These are phyloP conservation scores for Mastacembelus armatus DNA, from an alignment of 2,797 vertebrate species.

Conservation along the genomic window DNA sequence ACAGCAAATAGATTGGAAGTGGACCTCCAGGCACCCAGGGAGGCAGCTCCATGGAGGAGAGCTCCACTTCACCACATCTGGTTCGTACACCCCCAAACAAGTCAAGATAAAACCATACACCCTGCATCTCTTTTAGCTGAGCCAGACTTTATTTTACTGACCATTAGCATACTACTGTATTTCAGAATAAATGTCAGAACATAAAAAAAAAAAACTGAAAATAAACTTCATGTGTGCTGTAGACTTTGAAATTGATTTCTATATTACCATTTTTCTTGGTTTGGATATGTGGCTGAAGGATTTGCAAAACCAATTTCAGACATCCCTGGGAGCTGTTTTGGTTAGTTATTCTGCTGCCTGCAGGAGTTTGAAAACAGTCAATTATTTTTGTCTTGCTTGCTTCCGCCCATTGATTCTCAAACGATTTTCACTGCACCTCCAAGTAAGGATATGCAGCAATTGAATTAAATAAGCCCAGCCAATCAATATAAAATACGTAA, in stretches of 20 bases:
- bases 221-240: slow-evolving; percentile 61
- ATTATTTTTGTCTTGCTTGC: slow-evolving; percentile 86
- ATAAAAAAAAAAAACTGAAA: slow-evolving; percentile 44
- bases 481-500: slow-evolving; percentile 83
- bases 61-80: slow-evolving; percentile 93
- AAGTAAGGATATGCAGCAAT: slow-evolving; percentile 83
- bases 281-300: slow-evolving; percentile 67
- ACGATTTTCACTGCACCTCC: slow-evolving; percentile 81
- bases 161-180: slow-evolving; percentile 54
- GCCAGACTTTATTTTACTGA: slow-evolving; percentile 33
- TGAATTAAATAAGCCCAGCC: slow-evolving; percentile 84
- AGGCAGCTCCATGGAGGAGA: slow-evolving; percentile 87
- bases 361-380: slow-evolving; percentile 85
- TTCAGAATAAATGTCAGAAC: slow-evolving; percentile 40
- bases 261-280: slow-evolving; percentile 69
- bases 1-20: slow-evolving; percentile 98
- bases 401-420: slow-evolving; percentile 86
- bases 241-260: slow-evolving; percentile 72
- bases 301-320: slow-evolving; percentile 79
- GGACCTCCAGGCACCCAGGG: slow-evolving; percentile 88
- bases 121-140: slow-evolving; percentile 33
- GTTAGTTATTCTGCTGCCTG: slow-evolving; percentile 81
- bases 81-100: slow-evolving; percentile 86
- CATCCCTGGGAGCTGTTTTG: slow-evolving; percentile 81
- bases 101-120: slow-evolving; percentile 80